Evolutionary conservation across 2,888 invertebrate species (phyloP).

Genomic region (Meteorus cinctellus): DNA sequence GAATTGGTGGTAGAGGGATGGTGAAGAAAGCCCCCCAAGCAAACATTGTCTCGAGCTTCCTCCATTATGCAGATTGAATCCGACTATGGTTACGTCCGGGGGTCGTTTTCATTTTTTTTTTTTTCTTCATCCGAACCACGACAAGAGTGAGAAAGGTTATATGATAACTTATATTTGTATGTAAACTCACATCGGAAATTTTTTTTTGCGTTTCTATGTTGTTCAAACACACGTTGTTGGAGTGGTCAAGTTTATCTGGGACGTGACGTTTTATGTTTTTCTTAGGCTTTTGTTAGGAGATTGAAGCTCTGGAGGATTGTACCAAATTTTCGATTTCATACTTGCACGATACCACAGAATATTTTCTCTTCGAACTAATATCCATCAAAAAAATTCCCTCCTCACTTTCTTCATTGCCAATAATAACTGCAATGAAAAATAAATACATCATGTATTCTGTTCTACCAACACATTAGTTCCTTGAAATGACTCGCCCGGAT

Average conservation of each 20-base stretch:
- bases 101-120: conserved; percentile 18
- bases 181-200: not conserved
- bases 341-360: too few species aligned
- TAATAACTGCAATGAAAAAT: too few species aligned
- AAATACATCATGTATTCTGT: too few species aligned
- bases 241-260: conserved; percentile 8
- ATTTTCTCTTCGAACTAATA: too few species aligned
- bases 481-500: not conserved
- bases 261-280: not conserved
- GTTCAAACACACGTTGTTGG: not conserved
- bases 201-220: not conserved
- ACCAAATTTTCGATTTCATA: too few species aligned
- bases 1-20: conserved; percentile 23
- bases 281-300: not conserved
- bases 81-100: conserved; percentile 59
- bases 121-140: not conserved
- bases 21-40: conserved; percentile 56
- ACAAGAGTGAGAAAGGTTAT: not conserved
- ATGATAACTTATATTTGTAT: not conserved
- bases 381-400: too few species aligned
- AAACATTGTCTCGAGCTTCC: conserved; percentile 71
- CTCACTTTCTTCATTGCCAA: too few species aligned
- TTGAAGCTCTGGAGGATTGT: too few species aligned
- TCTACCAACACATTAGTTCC: too few species aligned
- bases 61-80: conserved; percentile 73